phyloP scores from a whole-genome alignment of 2,113 vertebrate genomes.

The Cephalopterus ornatus region DNA sequence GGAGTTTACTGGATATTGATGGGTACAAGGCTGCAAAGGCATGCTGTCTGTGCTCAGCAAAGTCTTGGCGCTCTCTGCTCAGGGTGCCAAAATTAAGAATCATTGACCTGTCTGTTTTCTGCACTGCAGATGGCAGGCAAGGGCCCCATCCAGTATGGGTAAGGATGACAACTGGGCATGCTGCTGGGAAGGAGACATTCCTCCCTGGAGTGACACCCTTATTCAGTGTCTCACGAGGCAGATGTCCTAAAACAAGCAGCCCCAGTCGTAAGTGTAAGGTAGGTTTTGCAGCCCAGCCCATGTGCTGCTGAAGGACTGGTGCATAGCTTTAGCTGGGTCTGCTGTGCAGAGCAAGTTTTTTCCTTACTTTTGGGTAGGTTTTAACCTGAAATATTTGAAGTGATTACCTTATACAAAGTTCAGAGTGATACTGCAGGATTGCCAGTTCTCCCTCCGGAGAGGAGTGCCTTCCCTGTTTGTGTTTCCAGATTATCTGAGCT shows the following conservation, averaged over 20 bases:
- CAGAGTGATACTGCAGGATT: neutral
- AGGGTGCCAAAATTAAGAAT: neutral
- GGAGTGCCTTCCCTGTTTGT: neutral
- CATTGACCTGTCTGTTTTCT: neutral
- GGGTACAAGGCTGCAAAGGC: neutral
- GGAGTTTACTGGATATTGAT: neutral
- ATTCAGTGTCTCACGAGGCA: neutral
- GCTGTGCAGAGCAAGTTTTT: neutral
- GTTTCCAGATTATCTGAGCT: neutral
- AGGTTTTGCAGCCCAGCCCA: neutral
- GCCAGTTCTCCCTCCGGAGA: neutral
- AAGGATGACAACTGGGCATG: neutral
- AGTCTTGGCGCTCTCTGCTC: neutral
- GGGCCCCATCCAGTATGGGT: neutral
- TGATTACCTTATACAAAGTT: neutral
- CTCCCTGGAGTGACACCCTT: neutral
- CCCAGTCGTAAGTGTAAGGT: accelerated
- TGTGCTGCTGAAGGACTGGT: neutral
- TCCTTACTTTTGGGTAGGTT: neutral
- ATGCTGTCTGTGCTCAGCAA: neutral
- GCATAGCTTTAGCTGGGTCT: neutral
- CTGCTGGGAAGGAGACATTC: neutral
- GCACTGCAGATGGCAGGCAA: neutral
- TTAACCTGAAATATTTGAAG: neutral
- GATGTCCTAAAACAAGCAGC: neutral